Evolutionary conservation across 2,113 vertebrate species (phyloP).

Genomic region (Epinephelus cyanopodus): DNA sequence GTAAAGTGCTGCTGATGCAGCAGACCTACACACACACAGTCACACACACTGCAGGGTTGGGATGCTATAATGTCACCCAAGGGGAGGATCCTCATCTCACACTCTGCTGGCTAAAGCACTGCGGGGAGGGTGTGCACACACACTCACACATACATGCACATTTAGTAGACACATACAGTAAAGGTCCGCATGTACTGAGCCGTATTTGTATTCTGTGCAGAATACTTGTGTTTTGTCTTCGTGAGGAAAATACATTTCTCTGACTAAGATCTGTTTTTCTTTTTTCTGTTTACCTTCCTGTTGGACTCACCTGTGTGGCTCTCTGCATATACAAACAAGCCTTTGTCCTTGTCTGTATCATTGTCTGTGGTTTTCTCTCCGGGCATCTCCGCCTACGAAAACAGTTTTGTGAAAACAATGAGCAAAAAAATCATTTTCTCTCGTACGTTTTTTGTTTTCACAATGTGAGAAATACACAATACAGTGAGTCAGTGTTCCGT

Average conservation of each 20-base stretch:
- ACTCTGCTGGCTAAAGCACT: slow-evolving; percentile 57
- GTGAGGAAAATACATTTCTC: slow-evolving; percentile 17
- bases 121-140: slow-evolving; percentile 13
- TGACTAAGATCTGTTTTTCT: slow-evolving; percentile 1
- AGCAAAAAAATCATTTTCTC: not conserved
- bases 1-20: slow-evolving; percentile 68
- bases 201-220: slow-evolving; percentile 24
- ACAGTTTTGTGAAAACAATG: not conserved
- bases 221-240: not conserved
- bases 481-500: slow-evolving; percentile 4
- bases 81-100: slow-evolving; percentile 61
- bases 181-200: not conserved
- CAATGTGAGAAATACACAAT: not conserved
- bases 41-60: slow-evolving; percentile 44
- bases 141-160: not conserved
- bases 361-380: not conserved
- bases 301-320: slow-evolving; percentile 9
- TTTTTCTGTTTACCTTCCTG: not conserved
- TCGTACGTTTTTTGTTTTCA: not conserved
- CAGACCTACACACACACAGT: not conserved
- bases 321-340: not conserved
- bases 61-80: slow-evolving; percentile 55
- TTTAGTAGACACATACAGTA: not conserved
- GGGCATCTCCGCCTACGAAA: not conserved
- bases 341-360: not conserved